Percentiles rank a stretch among this genome's conserved stretches.
Evolutionary conservation across 1,140 invertebrate species (phyloP).

Genomic region (Eriocheir sinensis): DNA sequence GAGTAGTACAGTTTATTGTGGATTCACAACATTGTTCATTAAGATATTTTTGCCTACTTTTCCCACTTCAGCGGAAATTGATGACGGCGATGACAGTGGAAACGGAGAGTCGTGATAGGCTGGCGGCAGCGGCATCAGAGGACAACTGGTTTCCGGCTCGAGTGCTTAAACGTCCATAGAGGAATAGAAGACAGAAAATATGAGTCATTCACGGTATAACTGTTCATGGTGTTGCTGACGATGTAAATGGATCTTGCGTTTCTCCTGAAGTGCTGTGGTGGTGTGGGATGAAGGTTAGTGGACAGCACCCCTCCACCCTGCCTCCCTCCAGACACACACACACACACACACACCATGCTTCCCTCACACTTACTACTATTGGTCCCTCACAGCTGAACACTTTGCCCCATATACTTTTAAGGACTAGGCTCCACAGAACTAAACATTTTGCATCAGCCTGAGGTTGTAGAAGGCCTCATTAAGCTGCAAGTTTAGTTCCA

Average conservation of each 20-base stretch:
- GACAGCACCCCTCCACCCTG: neutral
- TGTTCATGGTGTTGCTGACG: conserved; percentile 10
- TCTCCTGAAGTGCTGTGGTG: conserved; percentile 20
- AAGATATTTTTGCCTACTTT: neutral
- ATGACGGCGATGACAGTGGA: conserved; percentile 91
- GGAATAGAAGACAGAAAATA: conserved; percentile 58
- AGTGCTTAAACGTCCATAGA: conserved; percentile 69
- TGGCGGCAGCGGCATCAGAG: conserved; percentile 41
- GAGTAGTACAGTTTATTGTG: neutral
- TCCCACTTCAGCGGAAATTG: conserved; percentile 82
- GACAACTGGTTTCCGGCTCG: conserved; percentile 54
- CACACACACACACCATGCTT: neutral
- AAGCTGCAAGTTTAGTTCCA: neutral
- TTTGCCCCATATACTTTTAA: neutral
- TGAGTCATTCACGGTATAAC: conserved; percentile 29
- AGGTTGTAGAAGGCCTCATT: neutral
- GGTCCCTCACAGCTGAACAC: neutral
- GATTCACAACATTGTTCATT: neutral
- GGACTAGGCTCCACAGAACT: conserved; percentile 1
- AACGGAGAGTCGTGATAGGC: conserved; percentile 87
- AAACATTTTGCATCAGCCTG: neutral
- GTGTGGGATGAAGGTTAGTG: neutral
- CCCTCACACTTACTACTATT: conserved; percentile 24
- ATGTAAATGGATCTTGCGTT: neutral
- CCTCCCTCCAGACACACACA: neutral